Percentiles rank a stretch among this genome's conserved stretches.
These are phyloP conservation scores for Sarcophilus harrisii DNA, from an alignment of 2,797 vertebrate species.

Conservation along the genomic window DNA sequence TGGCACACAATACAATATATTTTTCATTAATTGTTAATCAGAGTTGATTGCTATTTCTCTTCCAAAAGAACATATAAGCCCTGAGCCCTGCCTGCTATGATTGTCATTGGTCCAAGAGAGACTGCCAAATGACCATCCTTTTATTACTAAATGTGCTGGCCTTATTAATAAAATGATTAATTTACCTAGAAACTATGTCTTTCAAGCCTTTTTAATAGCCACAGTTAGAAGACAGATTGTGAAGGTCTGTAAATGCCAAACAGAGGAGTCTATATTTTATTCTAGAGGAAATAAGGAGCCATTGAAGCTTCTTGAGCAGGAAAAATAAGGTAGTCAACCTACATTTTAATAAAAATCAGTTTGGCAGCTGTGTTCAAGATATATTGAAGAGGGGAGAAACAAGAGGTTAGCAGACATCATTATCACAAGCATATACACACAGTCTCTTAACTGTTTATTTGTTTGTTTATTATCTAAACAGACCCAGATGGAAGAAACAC, in stretches of 20 bases:
- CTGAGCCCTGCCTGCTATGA: background rate
- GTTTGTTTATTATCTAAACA: slow-evolving; percentile 82
- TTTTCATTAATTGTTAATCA: background rate
- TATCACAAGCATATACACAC: background rate
- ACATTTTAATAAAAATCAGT: background rate
- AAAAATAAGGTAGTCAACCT: background rate
- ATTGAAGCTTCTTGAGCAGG: background rate
- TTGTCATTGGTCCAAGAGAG: background rate
- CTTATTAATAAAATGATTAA: background rate
- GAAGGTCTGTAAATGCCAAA: background rate
- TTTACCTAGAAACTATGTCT: background rate
- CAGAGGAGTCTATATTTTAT: background rate
- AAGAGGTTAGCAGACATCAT: background rate
- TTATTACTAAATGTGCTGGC: background rate
- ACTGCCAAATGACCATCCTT: background rate
- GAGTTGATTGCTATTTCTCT: background rate
- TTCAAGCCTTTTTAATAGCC: background rate
- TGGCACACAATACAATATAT: no score
- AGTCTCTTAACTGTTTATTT: slow-evolving; percentile 56
- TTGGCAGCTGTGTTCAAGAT: background rate
- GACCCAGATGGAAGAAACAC: slow-evolving; percentile 79
- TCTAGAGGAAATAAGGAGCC: background rate
- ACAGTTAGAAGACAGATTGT: background rate
- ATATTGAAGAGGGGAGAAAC: background rate
- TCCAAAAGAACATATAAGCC: background rate